phyloP scores from a whole-genome alignment of 2,888 invertebrate genomes.

The Lydus trimaculatus region DNA sequence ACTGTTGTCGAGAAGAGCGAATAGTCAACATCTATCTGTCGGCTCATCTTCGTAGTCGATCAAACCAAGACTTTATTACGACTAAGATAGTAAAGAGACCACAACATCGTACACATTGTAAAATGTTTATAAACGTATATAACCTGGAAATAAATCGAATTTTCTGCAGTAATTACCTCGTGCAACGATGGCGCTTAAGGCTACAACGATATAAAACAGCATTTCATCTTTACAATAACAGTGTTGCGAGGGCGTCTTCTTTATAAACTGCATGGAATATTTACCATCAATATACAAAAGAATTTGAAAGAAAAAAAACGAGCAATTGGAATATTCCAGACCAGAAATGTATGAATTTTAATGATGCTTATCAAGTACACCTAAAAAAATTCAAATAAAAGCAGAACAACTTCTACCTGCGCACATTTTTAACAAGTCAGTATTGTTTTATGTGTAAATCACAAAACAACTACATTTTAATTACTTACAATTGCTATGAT shows the following conservation, averaged over 20 bases:
- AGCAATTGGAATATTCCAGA: neutral
- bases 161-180: conserved; percentile 39
- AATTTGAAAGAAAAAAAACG: neutral
- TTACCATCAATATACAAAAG: neutral
- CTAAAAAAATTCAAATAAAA: neutral
- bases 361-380: neutral
- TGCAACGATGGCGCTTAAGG: conserved; percentile 33
- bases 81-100: conserved; percentile 11
- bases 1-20: conserved; percentile 25
- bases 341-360: neutral
- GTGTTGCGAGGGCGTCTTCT: conserved; percentile 10
- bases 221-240: neutral
- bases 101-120: conserved; percentile 18
- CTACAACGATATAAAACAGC: conserved; percentile 17
- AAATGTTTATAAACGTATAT: conserved; percentile 41
- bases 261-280: neutral
- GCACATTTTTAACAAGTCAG: neutral
- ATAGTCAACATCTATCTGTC: neutral
- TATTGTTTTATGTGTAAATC: neutral
- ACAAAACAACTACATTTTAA: neutral
- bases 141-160: conserved; percentile 43
- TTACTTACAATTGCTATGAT: neutral
- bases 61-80: conserved; percentile 20
- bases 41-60: neutral
- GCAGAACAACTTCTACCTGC: neutral